Conservation (phyloP, 1,140 invertebrate genomes). For the Triops longicaudatus region DNA sequence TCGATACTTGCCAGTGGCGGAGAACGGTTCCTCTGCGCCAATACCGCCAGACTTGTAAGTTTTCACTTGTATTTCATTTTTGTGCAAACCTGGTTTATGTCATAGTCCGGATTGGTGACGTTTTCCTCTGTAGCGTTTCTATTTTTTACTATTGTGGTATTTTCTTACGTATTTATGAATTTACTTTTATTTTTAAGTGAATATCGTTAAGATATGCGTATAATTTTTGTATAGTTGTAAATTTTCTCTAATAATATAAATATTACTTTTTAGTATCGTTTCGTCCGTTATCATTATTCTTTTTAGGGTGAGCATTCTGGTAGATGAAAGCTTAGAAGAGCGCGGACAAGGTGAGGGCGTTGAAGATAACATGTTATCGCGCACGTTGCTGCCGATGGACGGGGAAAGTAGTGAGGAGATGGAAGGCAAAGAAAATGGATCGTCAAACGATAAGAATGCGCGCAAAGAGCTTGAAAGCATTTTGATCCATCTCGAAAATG, state of each 20-base stretch:
- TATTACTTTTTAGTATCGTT: too few relatives aligned
- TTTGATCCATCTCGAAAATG: conserved; percentile 50
- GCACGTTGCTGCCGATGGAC: conserved; percentile 3
- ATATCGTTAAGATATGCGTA: too few relatives aligned
- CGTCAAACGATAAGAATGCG: conserved; percentile 35
- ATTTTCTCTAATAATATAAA: too few relatives aligned
- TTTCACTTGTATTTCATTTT: conserved; percentile 18
- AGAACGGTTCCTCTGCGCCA: conserved; percentile 32
- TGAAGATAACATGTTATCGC: conserved; percentile 18
- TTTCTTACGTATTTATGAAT: too few relatives aligned
- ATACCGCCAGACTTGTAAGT: conserved; percentile 32
- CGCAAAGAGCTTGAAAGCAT: conserved; percentile 49
- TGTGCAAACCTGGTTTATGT: neutral
- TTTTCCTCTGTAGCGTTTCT: too few relatives aligned
- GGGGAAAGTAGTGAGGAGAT: neutral
- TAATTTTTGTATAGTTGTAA: too few relatives aligned
- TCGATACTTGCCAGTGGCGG: conserved; percentile 38
- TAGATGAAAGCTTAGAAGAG: conserved; percentile 14
- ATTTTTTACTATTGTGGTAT: too few relatives aligned
- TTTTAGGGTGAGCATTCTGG: neutral
- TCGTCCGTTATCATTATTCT: too few relatives aligned
- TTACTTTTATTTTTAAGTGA: neutral
- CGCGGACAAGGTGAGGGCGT: neutral
- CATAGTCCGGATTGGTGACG: too few relatives aligned
- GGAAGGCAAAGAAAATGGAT: conserved; percentile 16